Base-by-base conservation (phyloP, 2,797 vertebrate genomes). In the Tinamus major region DNA sequence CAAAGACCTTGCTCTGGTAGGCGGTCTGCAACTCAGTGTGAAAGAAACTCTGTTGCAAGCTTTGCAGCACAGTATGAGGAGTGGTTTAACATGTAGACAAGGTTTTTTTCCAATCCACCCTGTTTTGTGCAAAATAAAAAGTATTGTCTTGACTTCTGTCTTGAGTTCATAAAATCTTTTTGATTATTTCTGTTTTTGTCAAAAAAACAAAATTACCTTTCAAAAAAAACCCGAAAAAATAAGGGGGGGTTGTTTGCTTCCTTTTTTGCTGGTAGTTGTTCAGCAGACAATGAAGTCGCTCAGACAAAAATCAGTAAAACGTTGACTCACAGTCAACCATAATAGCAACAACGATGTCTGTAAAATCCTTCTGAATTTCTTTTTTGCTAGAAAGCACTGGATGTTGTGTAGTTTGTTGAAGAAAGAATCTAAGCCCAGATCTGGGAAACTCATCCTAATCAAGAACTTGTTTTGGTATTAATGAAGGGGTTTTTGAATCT, bases 91-190 rank as follows among this genome's bases (percentile, higher is more conserved):
- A 82, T 79, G 37, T 12, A 76, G 67, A 56, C 86, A 69, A 84
- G 33, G 0, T 41, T 18, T 31, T 79, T 94, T 93, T 85, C 29
- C 18, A 53, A 63, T 88, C n/a, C 19, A 13, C 89, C 85, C 41
- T 64, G 69, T 42, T 80, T 29, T 92, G 64, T 72, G 35, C 53
- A 89, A 80, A 83, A 62, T 39, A 65, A 7, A 39, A 69, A 26
- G 14, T 49, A 13, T n/a, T 77, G 64, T 62, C 68, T 85, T 53
- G 37, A 75, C 68, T 56, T 77, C 77, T 77, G 64, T 53, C 68
- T 87, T 58, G 35, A 74, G 56, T 56, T 74, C 77, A 24, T 93
- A 56, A 87, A 94, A 61, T 51, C 10, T 77, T 92, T 94, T 26
- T 3, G 21, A 51, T 85, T 0, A 20, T 65, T 90, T 65, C 46